A percentile compares a stretch with the other conserved stretches of the same genome.
These are phyloP conservation scores for Salpingus planirostris DNA, from an alignment of 2,888 invertebrate genomes.

Conservation along the genomic window DNA sequence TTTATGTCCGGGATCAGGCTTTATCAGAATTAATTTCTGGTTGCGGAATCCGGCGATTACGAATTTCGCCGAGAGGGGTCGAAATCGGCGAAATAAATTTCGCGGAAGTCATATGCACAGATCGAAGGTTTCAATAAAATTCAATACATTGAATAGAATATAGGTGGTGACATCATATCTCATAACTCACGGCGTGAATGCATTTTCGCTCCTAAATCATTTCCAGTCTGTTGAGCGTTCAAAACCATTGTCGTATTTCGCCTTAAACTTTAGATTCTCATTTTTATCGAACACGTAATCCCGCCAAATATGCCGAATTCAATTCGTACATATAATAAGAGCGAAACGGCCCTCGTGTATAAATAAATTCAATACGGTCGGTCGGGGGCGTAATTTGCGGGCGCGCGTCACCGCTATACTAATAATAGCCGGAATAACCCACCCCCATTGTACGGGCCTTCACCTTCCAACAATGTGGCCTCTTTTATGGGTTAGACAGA, in stretches of 20 bases:
- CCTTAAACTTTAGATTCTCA: slow-evolving; percentile 15
- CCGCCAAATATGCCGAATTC: not conserved
- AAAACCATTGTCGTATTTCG: slow-evolving; percentile 28
- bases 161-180: slow-evolving; percentile 32
- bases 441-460: no score
- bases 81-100: slow-evolving; percentile 27
- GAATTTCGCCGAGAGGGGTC: no score
- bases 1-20: slow-evolving; percentile 6
- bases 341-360: slow-evolving; percentile 1
- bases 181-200: slow-evolving; percentile 33
- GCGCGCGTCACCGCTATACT: no score
- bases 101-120: slow-evolving; percentile 24
- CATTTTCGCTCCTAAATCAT: slow-evolving; percentile 34
- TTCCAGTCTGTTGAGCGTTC: slow-evolving; percentile 34
- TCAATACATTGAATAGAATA: slow-evolving; percentile 33
- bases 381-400: no score
- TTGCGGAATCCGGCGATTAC: no score
- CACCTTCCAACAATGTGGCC: slow-evolving; percentile 3
- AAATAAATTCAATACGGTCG: no score
- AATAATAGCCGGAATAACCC: no score
- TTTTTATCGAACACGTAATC: slow-evolving; percentile 8
- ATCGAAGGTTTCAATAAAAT: slow-evolving; percentile 30
- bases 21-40: no score
- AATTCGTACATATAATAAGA: no score
- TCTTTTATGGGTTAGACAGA: not conserved